phyloP scores from a whole-genome alignment of 2,113 vertebrate genomes.

The Burhinus bistriatus region DNA sequence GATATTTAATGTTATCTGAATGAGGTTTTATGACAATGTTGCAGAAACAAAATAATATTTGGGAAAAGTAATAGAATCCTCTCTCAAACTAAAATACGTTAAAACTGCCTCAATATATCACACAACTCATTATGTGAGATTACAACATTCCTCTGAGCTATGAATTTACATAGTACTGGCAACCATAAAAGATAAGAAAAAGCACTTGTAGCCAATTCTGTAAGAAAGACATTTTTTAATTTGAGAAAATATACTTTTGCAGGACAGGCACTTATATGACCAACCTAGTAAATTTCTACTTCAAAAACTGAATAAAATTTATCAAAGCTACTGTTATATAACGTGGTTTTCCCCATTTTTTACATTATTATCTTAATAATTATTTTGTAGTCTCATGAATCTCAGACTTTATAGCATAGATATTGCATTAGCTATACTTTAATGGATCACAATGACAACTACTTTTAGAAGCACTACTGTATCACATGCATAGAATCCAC shows the following conservation, averaged over 20 bases:
- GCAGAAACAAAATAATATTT: constrained; percentile 22
- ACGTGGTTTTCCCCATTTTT: neutral
- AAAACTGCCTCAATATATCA: neutral
- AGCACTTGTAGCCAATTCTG: neutral
- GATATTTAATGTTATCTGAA: constrained; percentile 15
- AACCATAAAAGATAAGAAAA: neutral
- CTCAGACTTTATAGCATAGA: neutral
- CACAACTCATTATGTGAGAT: neutral
- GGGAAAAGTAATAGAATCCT: neutral
- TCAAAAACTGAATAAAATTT: neutral
- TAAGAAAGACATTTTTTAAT: neutral
- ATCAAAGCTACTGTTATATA: neutral
- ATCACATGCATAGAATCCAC: neutral
- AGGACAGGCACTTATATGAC: neutral
- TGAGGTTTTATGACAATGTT: constrained; percentile 21
- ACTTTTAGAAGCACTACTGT: neutral
- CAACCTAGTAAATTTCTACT: neutral
- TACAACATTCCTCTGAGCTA: neutral
- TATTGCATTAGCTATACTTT: neutral
- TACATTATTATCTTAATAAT: neutral
- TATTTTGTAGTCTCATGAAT: neutral
- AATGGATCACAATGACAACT: neutral
- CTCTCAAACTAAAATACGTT: neutral
- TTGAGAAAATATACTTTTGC: neutral
- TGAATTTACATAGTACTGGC: neutral